Evolutionary conservation across 2,797 vertebrate genomes (phyloP).

Genomic region (Coilia nasus): DNA sequence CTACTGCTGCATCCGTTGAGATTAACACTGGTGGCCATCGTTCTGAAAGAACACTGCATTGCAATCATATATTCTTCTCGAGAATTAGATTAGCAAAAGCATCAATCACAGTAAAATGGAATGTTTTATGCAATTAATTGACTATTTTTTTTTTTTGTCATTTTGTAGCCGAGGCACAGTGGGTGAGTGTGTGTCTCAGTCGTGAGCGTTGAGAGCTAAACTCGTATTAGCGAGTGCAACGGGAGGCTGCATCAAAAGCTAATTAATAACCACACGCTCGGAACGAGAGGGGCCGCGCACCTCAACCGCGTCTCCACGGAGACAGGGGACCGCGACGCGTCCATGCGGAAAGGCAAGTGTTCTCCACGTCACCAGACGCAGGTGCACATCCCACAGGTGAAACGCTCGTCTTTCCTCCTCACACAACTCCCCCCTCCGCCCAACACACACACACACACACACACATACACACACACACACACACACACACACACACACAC

Average conservation of each 20-base stretch:
- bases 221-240: constrained; percentile 41
- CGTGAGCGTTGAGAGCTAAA: constrained; percentile 32
- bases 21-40: neutral
- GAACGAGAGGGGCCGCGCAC: constrained; percentile 31
- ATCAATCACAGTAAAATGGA: neutral
- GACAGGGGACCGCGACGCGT: constrained; percentile 36
- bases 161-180: neutral
- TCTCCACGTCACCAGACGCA: constrained; percentile 38
- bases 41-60: neutral
- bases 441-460: constrained; percentile 55
- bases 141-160: neutral
- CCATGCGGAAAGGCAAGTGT: constrained; percentile 47
- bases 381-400: constrained; percentile 5
- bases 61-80: neutral
- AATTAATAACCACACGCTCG: constrained; percentile 43
- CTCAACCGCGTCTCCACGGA: constrained; percentile 45
- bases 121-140: neutral
- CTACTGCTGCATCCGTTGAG: neutral
- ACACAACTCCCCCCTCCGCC: neutral
- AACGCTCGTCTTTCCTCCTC: neutral
- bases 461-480: constrained; percentile 44
- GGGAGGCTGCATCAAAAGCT: constrained; percentile 42
- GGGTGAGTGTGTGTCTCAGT: neutral
- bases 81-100: neutral
- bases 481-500: neutral